Percentiles rank a stretch among this genome's conserved stretches.
Conservation (phyloP, 2,888 invertebrate species). For the Euproctis similis region DNA sequence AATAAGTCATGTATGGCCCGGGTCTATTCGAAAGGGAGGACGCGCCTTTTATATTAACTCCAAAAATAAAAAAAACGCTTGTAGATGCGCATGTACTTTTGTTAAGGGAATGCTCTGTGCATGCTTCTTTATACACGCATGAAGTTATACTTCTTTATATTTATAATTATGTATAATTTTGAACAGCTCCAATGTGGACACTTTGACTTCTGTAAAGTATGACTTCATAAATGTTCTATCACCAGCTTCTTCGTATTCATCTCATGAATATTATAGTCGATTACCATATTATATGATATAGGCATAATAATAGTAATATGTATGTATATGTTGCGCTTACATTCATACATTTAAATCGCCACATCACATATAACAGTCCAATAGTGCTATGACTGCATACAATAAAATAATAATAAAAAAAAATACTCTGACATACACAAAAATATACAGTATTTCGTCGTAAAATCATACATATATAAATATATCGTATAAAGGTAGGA, state of each 20-base stretch:
- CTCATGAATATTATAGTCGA: constrained; percentile 24
- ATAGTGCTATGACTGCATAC: constrained; percentile 22
- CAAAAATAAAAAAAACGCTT: no score
- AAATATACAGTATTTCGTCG: constrained; percentile 6
- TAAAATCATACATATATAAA: constrained; percentile 13
- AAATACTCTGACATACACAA: constrained; percentile 4
- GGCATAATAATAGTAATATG: no score
- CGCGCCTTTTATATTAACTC: constrained; percentile 22
- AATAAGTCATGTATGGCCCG: constrained; percentile 18
- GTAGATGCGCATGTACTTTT: constrained; percentile 15
- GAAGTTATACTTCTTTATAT: no score
- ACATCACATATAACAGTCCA: constrained; percentile 25
- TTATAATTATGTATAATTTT: no score
- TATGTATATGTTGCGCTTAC: constrained; percentile 29
- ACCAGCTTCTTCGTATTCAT: constrained; percentile 12
- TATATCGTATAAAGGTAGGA: constrained; percentile 30
- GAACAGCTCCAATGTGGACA: no score
- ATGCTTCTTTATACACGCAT: constrained; percentile 18
- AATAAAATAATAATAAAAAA: constrained; percentile 11
- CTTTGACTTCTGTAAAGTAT: no score
- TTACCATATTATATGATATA: constrained; percentile 23
- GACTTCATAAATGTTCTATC: background rate
- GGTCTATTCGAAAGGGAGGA: constrained; percentile 21
- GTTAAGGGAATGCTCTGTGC: constrained; percentile 20
- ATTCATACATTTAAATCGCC: constrained; percentile 30